phyloP scores from a whole-genome alignment of 1,140 invertebrate genomes.

The Drosophila kohkoa region DNA sequence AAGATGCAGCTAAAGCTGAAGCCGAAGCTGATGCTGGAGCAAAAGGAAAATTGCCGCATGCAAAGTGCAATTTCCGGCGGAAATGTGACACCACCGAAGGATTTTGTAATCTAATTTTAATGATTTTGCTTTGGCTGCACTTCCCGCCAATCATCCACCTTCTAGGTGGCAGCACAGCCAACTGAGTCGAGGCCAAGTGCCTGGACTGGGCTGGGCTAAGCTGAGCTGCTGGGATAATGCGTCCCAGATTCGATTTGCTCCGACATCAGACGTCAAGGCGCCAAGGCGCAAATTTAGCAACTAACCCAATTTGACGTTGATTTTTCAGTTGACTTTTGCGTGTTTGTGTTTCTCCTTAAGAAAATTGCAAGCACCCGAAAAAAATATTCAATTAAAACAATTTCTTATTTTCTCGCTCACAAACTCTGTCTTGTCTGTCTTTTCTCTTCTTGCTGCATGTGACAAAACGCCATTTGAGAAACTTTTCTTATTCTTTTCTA shows the following conservation, averaged over 20 bases:
- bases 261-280: background rate
- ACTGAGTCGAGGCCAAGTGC: constrained; percentile 60
- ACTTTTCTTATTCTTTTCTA: constrained; percentile 28
- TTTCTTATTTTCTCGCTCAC: constrained; percentile 38
- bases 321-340: constrained; percentile 41
- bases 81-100: constrained; percentile 74
- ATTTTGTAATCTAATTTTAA: constrained; percentile 82
- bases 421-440: constrained; percentile 8
- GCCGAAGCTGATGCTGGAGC: constrained; percentile 21
- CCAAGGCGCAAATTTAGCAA: constrained; percentile 48
- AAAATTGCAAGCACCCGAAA: constrained; percentile 34
- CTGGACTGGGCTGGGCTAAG: constrained; percentile 3
- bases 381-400: constrained; percentile 77
- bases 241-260: constrained; percentile 64
- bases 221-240: constrained; percentile 11
- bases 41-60: constrained; percentile 50
- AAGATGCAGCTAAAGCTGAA: constrained; percentile 18
- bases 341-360: constrained; percentile 41
- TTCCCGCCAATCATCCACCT: constrained; percentile 24
- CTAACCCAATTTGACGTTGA: constrained; percentile 74
- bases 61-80: constrained; percentile 81
- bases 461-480: constrained; percentile 33
- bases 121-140: constrained; percentile 71
- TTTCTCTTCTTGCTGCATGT: constrained; percentile 22
- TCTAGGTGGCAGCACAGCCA: background rate